Evolutionary conservation across 2,797 vertebrate species (phyloP), one percentile per base, ranked within the genome.

Genomic region (Xenopus petersii): DNA sequence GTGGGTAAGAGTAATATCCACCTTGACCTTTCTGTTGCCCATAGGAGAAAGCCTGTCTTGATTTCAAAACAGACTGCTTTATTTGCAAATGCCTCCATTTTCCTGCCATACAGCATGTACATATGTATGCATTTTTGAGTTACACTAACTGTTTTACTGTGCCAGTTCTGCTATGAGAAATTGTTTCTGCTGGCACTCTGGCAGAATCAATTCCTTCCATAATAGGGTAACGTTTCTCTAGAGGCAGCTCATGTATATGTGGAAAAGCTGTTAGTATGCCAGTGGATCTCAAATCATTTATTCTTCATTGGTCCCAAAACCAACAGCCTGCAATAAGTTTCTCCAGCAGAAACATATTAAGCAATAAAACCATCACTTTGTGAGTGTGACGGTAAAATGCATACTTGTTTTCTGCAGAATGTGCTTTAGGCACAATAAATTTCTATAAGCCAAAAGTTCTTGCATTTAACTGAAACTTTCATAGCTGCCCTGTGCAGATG

Each of bases 171-270:
- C 71, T 70, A 15, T 78, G 76, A 78, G 54, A 74, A 73, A 78
- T 74, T 51, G 76, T 69, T 78, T 64, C 56, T 42, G 71, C 76
- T 73, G 65, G 60, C 15, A 46, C 33, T 60, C 65, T 48, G 66
- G 76, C 76, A 70, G 71, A 78, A 74, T 78, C 76, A 78, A 78
- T 78, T 78, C 64, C 66, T 69, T 64, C 46, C 24, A 56, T 78
- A 78, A 78, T 78, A 78, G 76, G 71, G 69, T 73, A 73, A 68
- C 69, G 71, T 74, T 78, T 46, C 71, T 78, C 76, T 73, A 65
- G 76, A 74, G 76, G 68, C 71, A 49, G 51, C 61, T 69, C 66
- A 73, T 78, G 66, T 78, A 69, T 73, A 73, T 78, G 61, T 70
- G 76, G 61, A 78, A 73, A 60, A 59, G 76, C 66, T 65, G 70